Evolutionary conservation across 2,797 vertebrate species (phyloP).

Genomic region (Fringilla coelebs): DNA sequence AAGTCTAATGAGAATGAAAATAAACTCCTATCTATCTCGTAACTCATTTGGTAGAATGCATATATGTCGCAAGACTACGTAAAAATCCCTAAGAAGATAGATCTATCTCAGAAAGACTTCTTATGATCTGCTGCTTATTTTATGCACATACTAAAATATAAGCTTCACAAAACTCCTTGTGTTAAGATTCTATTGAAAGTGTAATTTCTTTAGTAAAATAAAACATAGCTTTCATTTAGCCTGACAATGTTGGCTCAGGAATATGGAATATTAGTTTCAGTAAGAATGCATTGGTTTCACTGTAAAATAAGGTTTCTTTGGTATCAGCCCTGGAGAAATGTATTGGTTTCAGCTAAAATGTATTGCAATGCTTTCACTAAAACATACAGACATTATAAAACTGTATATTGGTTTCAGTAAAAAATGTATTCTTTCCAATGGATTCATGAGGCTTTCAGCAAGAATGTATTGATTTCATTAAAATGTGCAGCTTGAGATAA

Average conservation of each 20-base stretch:
- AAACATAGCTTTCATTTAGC: conserved; percentile 62
- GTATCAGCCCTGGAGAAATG: conserved; percentile 68
- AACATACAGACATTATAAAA: conserved; percentile 75
- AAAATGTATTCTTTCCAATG: conserved; percentile 72
- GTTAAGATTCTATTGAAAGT: conserved; percentile 42
- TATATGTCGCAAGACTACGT: neutral
- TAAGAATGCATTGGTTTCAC: conserved; percentile 64
- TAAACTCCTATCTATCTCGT: neutral
- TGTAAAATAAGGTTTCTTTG: conserved; percentile 62
- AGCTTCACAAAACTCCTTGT: conserved; percentile 33
- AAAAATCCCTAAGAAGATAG: neutral
- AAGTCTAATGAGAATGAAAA: conserved; percentile 23
- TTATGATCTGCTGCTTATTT: conserved; percentile 19
- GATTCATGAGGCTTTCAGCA: conserved; percentile 77
- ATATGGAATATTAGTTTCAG: conserved; percentile 65
- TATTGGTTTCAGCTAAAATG: conserved; percentile 74
- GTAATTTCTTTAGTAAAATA: conserved; percentile 54
- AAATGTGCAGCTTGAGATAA: conserved; percentile 79
- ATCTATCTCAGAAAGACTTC: neutral
- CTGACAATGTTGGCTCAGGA: conserved; percentile 35
- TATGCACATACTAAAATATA: conserved; percentile 20
- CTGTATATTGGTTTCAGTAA: conserved; percentile 72
- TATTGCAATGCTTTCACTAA: conserved; percentile 70
- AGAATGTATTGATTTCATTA: conserved; percentile 82
- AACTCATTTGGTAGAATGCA: neutral